Evolutionary conservation across 2,113 vertebrate species (phyloP).

Genomic region (Morone chrysops): DNA sequence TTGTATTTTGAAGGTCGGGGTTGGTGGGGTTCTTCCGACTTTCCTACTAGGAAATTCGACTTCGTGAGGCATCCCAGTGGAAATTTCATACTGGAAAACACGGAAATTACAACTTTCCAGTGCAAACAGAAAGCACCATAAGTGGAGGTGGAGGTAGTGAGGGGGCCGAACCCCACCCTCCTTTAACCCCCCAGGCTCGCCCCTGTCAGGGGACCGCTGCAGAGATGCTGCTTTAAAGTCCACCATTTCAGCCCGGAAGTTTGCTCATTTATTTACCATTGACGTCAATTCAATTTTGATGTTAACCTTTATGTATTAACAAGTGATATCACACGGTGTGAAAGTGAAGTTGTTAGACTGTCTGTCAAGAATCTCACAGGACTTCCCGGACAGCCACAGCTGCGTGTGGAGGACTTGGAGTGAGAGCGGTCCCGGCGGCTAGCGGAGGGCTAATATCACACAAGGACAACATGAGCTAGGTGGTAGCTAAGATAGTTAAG

Average conservation of each 20-base stretch:
- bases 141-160: not conserved
- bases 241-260: not conserved
- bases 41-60: no score
- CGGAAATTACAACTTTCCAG: no score
- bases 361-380: not conserved
- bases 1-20: no score
- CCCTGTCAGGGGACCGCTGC: not conserved
- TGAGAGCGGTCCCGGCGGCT: not conserved
- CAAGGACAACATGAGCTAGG: conserved; percentile 17
- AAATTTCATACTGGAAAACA: no score
- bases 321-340: no score
- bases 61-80: no score
- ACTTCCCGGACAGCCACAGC: not conserved
- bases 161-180: no score
- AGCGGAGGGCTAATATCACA: conserved; percentile 12
- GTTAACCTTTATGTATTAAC: not conserved
- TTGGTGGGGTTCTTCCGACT: no score
- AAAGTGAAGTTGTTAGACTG: not conserved
- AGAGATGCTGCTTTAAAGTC: not conserved
- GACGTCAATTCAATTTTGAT: not conserved
- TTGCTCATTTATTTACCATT: not conserved
- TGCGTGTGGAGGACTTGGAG: not conserved
- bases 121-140: no score
- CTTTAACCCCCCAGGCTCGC: not conserved
- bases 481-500: not conserved